Evolutionary conservation across 2,888 invertebrate species (phyloP).

Genomic region (Andrena chrysosceles): DNA sequence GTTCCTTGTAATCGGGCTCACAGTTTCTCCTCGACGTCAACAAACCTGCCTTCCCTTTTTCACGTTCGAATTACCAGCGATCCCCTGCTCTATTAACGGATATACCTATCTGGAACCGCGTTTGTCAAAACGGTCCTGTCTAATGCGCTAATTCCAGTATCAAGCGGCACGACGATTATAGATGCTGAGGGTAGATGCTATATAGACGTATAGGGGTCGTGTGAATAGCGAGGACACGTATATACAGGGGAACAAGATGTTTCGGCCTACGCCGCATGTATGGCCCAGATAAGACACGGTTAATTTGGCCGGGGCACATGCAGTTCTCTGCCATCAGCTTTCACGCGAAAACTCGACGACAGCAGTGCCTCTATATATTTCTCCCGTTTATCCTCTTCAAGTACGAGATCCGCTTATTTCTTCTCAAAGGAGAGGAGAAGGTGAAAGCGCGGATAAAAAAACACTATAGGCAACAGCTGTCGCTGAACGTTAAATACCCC

Average conservation of each 20-base stretch:
- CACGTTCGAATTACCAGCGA: conserved; percentile 18
- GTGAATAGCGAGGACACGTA: conserved; percentile 35
- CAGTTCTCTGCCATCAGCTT: conserved; percentile 9
- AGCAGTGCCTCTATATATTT: neutral
- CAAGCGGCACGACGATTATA: conserved; percentile 31
- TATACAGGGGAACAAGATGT: conserved; percentile 35
- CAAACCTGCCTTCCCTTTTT: neutral
- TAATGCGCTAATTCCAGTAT: conserved; percentile 49
- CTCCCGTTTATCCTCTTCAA: neutral
- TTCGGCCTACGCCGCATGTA: conserved; percentile 33
- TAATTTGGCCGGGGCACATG: conserved; percentile 44
- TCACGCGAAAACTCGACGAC: conserved; percentile 3
- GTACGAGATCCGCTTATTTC: neutral
- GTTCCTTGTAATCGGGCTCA: neutral
- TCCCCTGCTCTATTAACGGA: too few relatives aligned
- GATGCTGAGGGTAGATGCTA: conserved; percentile 10
- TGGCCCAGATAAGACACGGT: conserved; percentile 55
- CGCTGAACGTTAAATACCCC: too few relatives aligned
- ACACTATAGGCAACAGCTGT: too few relatives aligned
- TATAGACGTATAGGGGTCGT: conserved; percentile 30
- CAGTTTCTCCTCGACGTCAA: neutral
- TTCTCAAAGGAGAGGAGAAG: neutral
- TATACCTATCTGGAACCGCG: conserved; percentile 21
- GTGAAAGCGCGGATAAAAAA: neutral
- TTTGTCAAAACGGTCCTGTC: conserved; percentile 30